Percentiles rank a stretch among this genome's conserved stretches.
Evolutionary conservation across 2,113 vertebrate genomes (phyloP).

Genomic region (Pungitius pungitius): DNA sequence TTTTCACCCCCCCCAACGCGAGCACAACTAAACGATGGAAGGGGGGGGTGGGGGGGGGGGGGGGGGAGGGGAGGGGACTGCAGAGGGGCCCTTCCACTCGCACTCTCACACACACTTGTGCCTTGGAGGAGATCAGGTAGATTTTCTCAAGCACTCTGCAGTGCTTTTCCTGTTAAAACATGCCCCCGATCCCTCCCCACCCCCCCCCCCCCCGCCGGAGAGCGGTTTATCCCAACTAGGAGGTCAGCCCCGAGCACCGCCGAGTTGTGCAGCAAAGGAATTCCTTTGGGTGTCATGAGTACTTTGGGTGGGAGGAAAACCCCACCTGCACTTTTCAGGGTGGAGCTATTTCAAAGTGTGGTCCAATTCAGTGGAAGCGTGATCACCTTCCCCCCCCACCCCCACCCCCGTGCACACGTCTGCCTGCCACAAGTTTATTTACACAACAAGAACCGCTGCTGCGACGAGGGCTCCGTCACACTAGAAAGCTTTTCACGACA

Average conservation of each 20-base stretch:
- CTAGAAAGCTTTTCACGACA: constrained; percentile 42
- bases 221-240: constrained; percentile 52
- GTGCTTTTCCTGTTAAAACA: constrained; percentile 65
- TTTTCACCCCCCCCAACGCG: constrained; percentile 23
- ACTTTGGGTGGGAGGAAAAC: background rate
- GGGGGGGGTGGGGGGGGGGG: background rate
- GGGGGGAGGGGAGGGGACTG: background rate
- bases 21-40: constrained; percentile 13
- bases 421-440: too few species aligned
- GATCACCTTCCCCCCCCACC: too few species aligned
- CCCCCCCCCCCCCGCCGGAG: constrained; percentile 52
- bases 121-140: constrained; percentile 44
- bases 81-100: constrained; percentile 7
- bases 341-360: background rate
- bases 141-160: constrained; percentile 37
- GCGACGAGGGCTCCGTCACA: constrained; percentile 45
- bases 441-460: constrained; percentile 37
- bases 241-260: background rate
- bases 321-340: too few species aligned
- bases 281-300: background rate
- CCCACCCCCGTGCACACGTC: background rate
- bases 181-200: constrained; percentile 44
- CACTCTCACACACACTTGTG: background rate
- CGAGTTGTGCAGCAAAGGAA: constrained; percentile 22
- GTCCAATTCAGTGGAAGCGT: background rate